Evolutionary conservation across 1,140 invertebrate species (phyloP).

Genomic region (Atta cephalotes): DNA sequence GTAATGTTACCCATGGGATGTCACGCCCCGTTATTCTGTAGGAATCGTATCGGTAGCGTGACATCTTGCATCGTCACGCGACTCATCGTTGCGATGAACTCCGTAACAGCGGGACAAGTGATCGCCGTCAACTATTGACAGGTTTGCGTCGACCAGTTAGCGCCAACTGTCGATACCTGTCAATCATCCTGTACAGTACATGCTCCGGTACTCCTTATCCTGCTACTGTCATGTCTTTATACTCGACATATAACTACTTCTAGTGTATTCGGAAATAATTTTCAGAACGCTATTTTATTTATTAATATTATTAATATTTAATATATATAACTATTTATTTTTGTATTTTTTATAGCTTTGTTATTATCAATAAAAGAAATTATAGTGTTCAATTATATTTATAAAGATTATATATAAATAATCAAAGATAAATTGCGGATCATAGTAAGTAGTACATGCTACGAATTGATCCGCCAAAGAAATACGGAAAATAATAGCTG

Average conservation of each 20-base stretch:
- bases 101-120: conserved; percentile 63
- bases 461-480: background rate
- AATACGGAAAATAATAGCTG: background rate
- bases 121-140: conserved; percentile 66
- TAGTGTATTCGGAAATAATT: background rate
- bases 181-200: conserved; percentile 66
- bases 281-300: background rate
- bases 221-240: conserved; percentile 20
- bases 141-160: conserved; percentile 67
- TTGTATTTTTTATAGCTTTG: background rate
- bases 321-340: background rate
- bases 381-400: background rate
- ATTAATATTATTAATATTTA: background rate
- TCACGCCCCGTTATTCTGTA: background rate
- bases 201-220: conserved; percentile 27
- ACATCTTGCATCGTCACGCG: conserved; percentile 57
- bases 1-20: background rate
- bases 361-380: background rate
- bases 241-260: background rate
- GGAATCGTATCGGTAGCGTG: conserved; percentile 28
- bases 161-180: conserved; percentile 74
- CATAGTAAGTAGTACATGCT: background rate
- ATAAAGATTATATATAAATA: background rate
- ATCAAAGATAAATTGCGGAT: background rate
- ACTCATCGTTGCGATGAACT: conserved; percentile 67